Evolutionary conservation across 2,888 invertebrate genomes (phyloP), one percentile per base, ranked within the genome.

Genomic region (Morpho helenor): DNA sequence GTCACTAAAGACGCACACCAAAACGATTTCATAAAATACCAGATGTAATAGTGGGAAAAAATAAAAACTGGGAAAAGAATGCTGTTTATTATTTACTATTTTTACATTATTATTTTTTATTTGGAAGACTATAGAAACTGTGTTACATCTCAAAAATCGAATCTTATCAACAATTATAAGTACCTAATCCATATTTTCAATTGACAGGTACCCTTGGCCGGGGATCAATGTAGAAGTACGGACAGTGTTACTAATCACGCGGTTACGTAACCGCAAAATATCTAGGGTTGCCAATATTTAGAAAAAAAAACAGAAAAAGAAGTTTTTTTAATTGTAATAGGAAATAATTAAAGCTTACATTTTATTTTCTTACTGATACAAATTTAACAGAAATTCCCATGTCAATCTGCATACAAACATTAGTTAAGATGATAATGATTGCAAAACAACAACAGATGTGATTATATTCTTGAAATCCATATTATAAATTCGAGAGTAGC

Each of bases 141-240:
- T 44, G 23, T 31, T 52, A 31, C 16, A 31, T 31, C 10, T 52
- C 31, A 31, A 31, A 52, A 9, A n/a, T 45, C 46, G 22, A 47
- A 52, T 46, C 39, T 47, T 47, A 53, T 46, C 46, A 16, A 46
- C 40, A 53, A 46, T 9, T 45, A 49, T 56, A 45, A 16, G 41
- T 46, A 52, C 47, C 43, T 54, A 50, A 61, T 56, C 52, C 47
- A 59, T 59, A 59, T 61, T 56, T 59, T 40, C 47, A 53, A 41
- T 43, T 52, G 49, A 53, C 59, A 56, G 23, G 42, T 56, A 61
- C 56, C 61, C 61, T 61, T 61, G 61, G 61, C 61, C 59, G 61
- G 56, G 59, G 59, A 59, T 61, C 61, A 59, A 59, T 52, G 56
- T 42, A 56, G 49, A 56, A 49, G 52, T 41, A 53, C 59, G 53